These are phyloP conservation scores for Myotis brandtii DNA, from an alignment of 2,113 vertebrate genomes.

Conservation along the genomic window DNA sequence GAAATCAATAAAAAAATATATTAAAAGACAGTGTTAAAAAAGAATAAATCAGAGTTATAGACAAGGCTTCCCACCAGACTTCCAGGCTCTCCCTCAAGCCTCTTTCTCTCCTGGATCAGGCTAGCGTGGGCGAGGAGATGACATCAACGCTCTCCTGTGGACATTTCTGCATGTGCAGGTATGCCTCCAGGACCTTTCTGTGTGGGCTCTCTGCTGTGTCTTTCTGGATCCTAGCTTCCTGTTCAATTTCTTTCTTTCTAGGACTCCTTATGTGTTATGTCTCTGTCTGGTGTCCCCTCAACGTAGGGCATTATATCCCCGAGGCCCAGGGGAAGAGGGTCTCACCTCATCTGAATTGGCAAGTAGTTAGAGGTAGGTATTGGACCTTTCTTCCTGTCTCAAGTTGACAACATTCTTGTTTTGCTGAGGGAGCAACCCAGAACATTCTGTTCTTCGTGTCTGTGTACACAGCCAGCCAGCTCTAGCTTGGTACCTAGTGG, in stretches of 20 bases:
- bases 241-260: constrained; percentile 18
- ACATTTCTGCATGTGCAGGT: not conserved
- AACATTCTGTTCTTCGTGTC: not conserved
- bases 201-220: not conserved
- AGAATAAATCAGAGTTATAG: not conserved
- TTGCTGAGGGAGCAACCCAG: constrained; percentile 25
- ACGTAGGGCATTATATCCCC: not conserved
- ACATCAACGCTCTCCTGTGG: not conserved
- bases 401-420: constrained; percentile 48
- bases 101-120: not conserved
- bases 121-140: not conserved
- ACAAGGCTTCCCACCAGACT: not conserved
- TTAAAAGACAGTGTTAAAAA: too few relatives aligned
- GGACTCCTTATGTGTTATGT: not conserved
- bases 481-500: not conserved
- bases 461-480: not conserved
- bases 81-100: not conserved
- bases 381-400: not conserved
- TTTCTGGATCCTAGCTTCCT: not conserved
- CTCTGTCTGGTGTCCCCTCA: not conserved
- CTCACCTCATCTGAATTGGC: not conserved
- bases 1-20: too few relatives aligned
- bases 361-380: not conserved
- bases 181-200: not conserved
- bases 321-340: not conserved